Evolutionary conservation across 2,888 invertebrate genomes (phyloP).

Genomic region (Byasa hedistus): DNA sequence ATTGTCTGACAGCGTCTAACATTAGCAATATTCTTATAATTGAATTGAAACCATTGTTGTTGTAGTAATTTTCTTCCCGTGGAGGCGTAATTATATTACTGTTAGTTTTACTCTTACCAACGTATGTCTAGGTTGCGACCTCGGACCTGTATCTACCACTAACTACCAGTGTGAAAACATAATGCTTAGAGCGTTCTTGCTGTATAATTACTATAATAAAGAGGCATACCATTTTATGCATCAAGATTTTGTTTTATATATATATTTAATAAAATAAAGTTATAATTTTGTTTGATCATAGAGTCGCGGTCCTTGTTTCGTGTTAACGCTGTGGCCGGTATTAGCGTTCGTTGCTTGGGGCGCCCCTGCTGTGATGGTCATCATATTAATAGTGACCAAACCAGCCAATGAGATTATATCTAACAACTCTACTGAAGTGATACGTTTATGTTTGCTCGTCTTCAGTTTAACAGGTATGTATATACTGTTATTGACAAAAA

Average conservation of each 20-base stretch:
- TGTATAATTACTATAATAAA: too few species aligned
- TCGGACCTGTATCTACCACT: too few species aligned
- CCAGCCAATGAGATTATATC: constrained; percentile 88
- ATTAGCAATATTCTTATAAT: too few species aligned
- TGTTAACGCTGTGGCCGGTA: constrained; percentile 86
- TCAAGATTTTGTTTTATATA: not conserved
- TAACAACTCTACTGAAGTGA: constrained; percentile 87
- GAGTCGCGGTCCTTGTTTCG: constrained; percentile 90
- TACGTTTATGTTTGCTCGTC: constrained; percentile 86
- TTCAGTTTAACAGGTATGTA: constrained; percentile 88
- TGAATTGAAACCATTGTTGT: too few species aligned
- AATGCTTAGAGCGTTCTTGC: too few species aligned
- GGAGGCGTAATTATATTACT: too few species aligned
- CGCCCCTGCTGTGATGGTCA: constrained; percentile 84
- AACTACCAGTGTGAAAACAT: too few species aligned
- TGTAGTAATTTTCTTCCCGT: too few species aligned
- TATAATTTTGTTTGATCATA: constrained; percentile 45
- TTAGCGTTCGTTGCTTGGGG: constrained; percentile 82
- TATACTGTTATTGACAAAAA: not conserved
- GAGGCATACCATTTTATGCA: too few species aligned
- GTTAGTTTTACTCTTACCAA: too few species aligned
- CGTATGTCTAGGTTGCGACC: too few species aligned
- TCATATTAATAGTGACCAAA: constrained; percentile 82
- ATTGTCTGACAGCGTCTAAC: too few species aligned
- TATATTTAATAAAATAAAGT: not conserved